Evolutionary conservation across 1,140 invertebrate species (phyloP), one percentile per base, ranked within the genome.

Genomic region (Spodoptera frugiperda): DNA sequence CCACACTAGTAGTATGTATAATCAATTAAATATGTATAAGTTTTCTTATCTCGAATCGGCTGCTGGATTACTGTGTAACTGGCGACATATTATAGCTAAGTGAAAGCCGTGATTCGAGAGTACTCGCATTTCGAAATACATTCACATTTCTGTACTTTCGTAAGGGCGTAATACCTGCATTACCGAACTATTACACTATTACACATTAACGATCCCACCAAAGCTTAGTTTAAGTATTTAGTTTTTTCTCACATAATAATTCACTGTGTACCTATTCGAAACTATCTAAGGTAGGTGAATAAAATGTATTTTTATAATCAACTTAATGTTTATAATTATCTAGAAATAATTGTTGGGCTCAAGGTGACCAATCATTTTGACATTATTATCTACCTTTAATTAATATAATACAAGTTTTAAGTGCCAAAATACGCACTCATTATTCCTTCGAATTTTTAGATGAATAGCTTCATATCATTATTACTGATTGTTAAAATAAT

Each of bases 161-260:
- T 75, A 78, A 75, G 70, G 51, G 74, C 76, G 9, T 51, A 67
- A 76, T 75, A 81, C 63, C 61, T 80, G 73, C 59, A 80, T 82
- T 81, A 87, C 88, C 86, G 87, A 90, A 90, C 84, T 90, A 89
- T 84, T 89, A 90, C 86, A 88, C 33, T 67, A 67, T 67, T 61
- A 73, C 71, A 73, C 86, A 91, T 87, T 90, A 90, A 91, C 83
- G 91, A 93, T 92, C 92, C 92, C 92, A 93, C 92, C 92, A 93
- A 93, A 93, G 92, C 81, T 91, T 93, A 93, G 89, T 84, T 82
- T 93, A 93, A 93, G 91, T 83, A 67, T 87, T 90, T 92, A 92
- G 84, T 84, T 84, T 71, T 80, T 78, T 81, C 63, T 78, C 59
- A 78, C 75, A 82, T 86, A 84, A 79, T 82, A 82, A 81, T 55